phyloP scores from a whole-genome alignment of 2,888 invertebrate species.

The Nezara viridula region DNA sequence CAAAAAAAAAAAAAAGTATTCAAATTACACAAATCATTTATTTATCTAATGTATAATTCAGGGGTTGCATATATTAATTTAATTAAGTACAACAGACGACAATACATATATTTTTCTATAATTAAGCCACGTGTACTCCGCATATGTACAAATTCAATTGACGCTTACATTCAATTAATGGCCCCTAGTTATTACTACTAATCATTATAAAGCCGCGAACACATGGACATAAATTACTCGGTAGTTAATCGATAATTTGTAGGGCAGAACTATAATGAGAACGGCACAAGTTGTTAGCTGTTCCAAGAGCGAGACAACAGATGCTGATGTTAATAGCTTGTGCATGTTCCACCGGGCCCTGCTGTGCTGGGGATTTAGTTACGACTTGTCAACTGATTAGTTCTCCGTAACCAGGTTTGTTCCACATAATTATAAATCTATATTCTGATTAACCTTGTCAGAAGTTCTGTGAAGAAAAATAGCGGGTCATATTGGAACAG shows the following conservation, averaged over 20 bases:
- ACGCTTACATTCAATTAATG: background rate
- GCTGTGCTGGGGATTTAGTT: background rate
- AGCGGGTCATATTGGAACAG: too few relatives aligned
- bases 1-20: too few relatives aligned
- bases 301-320: background rate
- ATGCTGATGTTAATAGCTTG: background rate
- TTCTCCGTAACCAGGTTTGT: too few relatives aligned
- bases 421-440: background rate
- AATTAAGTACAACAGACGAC: too few relatives aligned
- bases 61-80: too few relatives aligned
- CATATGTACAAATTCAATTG: too few relatives aligned
- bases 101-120: too few relatives aligned
- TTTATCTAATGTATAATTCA: too few relatives aligned
- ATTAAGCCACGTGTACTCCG: too few relatives aligned
- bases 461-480: too few relatives aligned
- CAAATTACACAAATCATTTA: too few relatives aligned
- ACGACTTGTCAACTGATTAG: background rate
- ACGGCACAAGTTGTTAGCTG: background rate
- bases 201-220: background rate
- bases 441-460: too few relatives aligned
- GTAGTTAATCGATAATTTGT: conserved; percentile 17
- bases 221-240: background rate
- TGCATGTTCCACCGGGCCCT: background rate
- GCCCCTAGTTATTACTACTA: background rate
- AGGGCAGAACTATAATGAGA: background rate